Percentiles rank a stretch among this genome's conserved stretches.
These are phyloP conservation scores for Pseudachorutes palmiensis DNA, from an alignment of 1,140 invertebrate species.

Conservation along the genomic window DNA sequence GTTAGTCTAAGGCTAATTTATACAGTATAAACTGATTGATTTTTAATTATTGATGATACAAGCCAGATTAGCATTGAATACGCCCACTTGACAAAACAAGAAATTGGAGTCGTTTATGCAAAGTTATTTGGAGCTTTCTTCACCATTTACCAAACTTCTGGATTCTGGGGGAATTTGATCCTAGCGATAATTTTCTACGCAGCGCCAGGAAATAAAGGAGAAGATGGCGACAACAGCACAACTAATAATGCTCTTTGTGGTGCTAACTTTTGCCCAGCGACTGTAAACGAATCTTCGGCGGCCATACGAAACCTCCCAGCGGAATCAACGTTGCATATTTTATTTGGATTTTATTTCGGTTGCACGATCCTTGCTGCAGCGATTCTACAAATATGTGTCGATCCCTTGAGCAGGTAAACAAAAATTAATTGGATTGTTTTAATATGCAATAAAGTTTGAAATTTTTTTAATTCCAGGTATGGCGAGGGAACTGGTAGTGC, in stretches of 20 bases:
- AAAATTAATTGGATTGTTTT: neutral
- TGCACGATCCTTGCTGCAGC: neutral
- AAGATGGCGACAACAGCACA: neutral
- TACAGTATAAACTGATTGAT: neutral
- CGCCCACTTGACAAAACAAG: neutral
- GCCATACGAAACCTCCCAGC: neutral
- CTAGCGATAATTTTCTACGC: neutral
- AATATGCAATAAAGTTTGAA: neutral
- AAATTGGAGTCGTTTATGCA: neutral
- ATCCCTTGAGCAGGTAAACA: constrained; percentile 3
- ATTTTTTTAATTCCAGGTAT: neutral
- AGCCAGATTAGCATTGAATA: neutral
- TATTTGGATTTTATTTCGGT: neutral
- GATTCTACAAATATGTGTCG: neutral
- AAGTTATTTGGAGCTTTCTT: neutral
- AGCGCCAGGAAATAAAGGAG: neutral
- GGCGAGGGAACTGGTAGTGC: neutral
- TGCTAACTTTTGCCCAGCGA: neutral
- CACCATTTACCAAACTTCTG: neutral
- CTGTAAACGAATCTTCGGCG: neutral
- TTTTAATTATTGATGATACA: too few relatives aligned
- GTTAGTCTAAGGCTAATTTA: neutral
- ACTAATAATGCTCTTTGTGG: neutral
- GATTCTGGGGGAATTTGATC: neutral
- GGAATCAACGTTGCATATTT: neutral